These are phyloP conservation scores for Toxotes jaculatrix DNA, from an alignment of 2,113 vertebrate species.

Conservation along the genomic window DNA sequence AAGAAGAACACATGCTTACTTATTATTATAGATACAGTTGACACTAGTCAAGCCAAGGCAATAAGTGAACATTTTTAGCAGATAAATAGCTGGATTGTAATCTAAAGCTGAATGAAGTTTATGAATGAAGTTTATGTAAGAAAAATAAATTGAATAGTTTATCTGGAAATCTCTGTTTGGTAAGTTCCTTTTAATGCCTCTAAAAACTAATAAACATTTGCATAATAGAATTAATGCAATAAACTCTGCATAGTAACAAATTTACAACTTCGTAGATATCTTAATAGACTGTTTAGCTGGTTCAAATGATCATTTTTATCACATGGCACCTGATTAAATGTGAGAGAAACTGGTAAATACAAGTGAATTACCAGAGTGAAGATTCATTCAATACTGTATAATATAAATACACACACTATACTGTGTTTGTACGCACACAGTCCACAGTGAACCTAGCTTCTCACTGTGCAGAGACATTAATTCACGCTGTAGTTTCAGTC, in stretches of 20 bases:
- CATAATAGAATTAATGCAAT: slow-evolving; percentile 10
- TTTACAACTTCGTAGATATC: slow-evolving; percentile 1
- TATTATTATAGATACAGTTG: slow-evolving; percentile 49
- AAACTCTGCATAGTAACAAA: slow-evolving; percentile 14
- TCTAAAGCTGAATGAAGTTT: slow-evolving; percentile 70
- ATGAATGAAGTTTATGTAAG: slow-evolving; percentile 76
- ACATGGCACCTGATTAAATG: no score
- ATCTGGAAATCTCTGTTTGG: slow-evolving; percentile 31
- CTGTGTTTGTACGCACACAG: neutral
- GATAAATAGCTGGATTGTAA: slow-evolving; percentile 62
- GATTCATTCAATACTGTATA: neutral
- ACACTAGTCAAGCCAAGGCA: slow-evolving; percentile 72
- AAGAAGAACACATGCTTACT: slow-evolving; percentile 38
- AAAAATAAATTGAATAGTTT: slow-evolving; percentile 78
- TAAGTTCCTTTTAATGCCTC: slow-evolving; percentile 15
- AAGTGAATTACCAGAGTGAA: neutral
- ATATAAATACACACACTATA: neutral
- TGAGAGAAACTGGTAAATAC: neutral
- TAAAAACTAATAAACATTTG: neutral
- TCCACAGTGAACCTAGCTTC: neutral
- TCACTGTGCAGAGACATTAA: slow-evolving; percentile 12
- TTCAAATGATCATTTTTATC: neutral
- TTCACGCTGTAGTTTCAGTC: slow-evolving; percentile 21
- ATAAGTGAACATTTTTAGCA: slow-evolving; percentile 81
- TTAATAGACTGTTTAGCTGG: neutral